These are phyloP conservation scores for Toxotes jaculatrix DNA, from an alignment of 2,113 vertebrate genomes.

Conservation along the genomic window DNA sequence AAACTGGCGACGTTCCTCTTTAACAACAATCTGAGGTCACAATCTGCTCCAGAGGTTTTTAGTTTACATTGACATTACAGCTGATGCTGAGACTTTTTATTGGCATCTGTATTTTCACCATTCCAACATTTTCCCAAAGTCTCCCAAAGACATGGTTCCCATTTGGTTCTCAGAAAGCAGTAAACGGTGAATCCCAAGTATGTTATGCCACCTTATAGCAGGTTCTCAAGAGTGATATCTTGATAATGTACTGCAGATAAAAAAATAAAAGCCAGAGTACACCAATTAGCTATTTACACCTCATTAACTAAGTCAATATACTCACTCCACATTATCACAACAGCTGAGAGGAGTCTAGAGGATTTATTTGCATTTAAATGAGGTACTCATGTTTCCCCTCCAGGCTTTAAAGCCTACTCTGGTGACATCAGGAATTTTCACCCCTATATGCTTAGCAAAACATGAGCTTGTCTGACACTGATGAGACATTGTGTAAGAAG, in stretches of 20 bases:
- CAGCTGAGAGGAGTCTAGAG: constrained; percentile 70
- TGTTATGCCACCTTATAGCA: constrained; percentile 20
- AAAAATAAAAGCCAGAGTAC: constrained; percentile 61
- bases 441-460: constrained; percentile 32
- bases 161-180: neutral
- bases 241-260: constrained; percentile 65
- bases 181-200: neutral
- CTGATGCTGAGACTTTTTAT: neutral
- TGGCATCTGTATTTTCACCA: neutral
- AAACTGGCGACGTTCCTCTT: too few relatives aligned
- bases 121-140: neutral
- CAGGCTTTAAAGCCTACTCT: constrained; percentile 52
- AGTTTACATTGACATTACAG: neutral
- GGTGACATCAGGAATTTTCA: constrained; percentile 57
- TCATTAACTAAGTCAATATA: constrained; percentile 79
- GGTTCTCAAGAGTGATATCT: constrained; percentile 53
- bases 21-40: neutral
- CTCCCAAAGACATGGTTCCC: neutral
- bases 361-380: constrained; percentile 80
- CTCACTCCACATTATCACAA: constrained; percentile 70
- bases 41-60: neutral
- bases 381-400: constrained; percentile 70
- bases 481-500: constrained; percentile 25
- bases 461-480: constrained; percentile 44
- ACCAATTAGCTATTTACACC: constrained; percentile 79